phyloP scores from a whole-genome alignment of 2,888 invertebrate species.

The Zaprionus bogoriensis region DNA sequence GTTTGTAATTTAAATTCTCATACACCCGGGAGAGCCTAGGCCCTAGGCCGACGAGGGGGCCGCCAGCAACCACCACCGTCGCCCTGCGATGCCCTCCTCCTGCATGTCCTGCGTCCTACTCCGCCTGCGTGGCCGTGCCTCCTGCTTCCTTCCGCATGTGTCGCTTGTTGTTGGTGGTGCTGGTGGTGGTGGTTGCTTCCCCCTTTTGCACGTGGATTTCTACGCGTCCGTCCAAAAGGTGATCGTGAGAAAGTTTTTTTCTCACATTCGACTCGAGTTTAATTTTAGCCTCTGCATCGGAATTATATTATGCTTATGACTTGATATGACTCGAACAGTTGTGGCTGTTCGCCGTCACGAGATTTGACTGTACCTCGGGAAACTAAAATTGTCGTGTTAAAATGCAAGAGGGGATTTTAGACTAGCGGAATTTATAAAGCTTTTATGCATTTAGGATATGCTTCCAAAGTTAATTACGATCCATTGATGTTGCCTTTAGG shows the following conservation, averaged over 20 bases:
- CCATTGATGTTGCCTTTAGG: no score
- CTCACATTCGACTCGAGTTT: slow-evolving; percentile 71
- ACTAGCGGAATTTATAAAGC: not conserved
- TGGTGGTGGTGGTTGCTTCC: slow-evolving; percentile 72
- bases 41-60: slow-evolving; percentile 41
- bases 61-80: slow-evolving; percentile 45
- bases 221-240: slow-evolving; percentile 63
- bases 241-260: slow-evolving; percentile 80
- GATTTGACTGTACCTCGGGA: slow-evolving; percentile 58
- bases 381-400: not conserved
- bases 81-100: no score
- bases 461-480: no score
- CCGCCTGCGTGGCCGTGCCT: slow-evolving; percentile 54
- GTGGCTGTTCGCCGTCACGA: slow-evolving; percentile 19
- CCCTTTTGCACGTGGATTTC: slow-evolving; percentile 81
- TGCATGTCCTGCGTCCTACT: slow-evolving; percentile 67
- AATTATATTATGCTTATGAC: slow-evolving; percentile 72
- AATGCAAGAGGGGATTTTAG: not conserved
- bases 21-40: slow-evolving; percentile 45
- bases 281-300: slow-evolving; percentile 64
- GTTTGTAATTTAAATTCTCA: slow-evolving; percentile 76
- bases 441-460: no score
- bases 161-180: slow-evolving; percentile 34
- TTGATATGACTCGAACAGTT: slow-evolving; percentile 62
- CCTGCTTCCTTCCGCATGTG: slow-evolving; percentile 60